Base-by-base conservation (phyloP, 2,888 invertebrate genomes). In the Apamea crenata region DNA sequence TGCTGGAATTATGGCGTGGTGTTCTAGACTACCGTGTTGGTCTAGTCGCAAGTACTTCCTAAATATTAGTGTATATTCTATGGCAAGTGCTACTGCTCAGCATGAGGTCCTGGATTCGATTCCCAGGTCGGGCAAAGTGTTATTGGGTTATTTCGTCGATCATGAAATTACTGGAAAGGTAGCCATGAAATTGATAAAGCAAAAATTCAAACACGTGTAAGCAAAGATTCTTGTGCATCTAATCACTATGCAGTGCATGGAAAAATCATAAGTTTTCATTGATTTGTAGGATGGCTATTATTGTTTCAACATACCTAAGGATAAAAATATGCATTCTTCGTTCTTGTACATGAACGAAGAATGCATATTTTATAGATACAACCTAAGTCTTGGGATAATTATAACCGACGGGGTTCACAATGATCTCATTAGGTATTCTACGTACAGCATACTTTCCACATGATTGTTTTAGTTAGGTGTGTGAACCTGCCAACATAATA, bases 171-270 rank as follows among this genome's bases (percentile, higher is more conserved):
- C 70, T 69, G 32, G 32, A 61, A 65, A 80, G 78, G 78, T 75
- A 81, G 66, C 81, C 86, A 81, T 86, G 74, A 82, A 86, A 88
- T 86, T 86, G 76, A 83, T 88, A 77, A 86, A 73, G 70, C 72
- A 65, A 74, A n/a, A 74, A 77, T 86, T 81, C 71, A 86, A 86
- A 87, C 90, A 89, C 90, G 90, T 89, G 89, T 87, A 82, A 71
- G 77, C 74, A 40, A 68, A n/a, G 67, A 74, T 74, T 83, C 68
- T 81, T 53, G 80, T 36, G 59, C 77, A 84, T 85, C 82, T 83
- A 80, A 82, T 84, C 85, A 77, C 76, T 77, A 74, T 70, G 81
- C 71, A 70, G 78, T 74, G 78, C 82, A 76, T 81, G 73, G 61
- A 74, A 88, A 84, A 82, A 78, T 74, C 71, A 65, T 66, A 36